phyloP scores from a whole-genome alignment of 2,797 vertebrate species.

The Artibeus lituratus region DNA sequence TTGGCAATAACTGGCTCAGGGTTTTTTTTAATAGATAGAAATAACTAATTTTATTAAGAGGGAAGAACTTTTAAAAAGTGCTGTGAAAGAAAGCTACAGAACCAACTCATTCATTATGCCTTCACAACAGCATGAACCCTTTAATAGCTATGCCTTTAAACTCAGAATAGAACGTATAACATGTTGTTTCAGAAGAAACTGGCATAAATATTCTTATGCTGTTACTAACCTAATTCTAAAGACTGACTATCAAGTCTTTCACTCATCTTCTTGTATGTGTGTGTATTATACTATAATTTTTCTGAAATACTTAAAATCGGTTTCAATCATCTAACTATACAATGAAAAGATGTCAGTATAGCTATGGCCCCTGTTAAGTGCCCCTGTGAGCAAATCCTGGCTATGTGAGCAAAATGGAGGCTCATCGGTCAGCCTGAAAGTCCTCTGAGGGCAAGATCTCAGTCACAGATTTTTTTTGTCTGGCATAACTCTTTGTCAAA shows the following conservation, averaged over 20 bases:
- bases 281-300: neutral
- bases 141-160: neutral
- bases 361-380: neutral
- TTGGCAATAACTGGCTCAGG: neutral
- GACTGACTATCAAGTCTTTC: neutral
- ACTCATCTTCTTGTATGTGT: neutral
- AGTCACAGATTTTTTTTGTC: neutral
- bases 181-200: neutral
- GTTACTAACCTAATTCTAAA: neutral
- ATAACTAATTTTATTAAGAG: neutral
- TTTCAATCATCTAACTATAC: neutral
- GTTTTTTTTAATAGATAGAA: neutral
- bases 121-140: neutral
- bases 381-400: neutral
- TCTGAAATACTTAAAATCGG: neutral
- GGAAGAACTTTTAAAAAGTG: neutral
- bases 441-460: neutral
- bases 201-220: neutral
- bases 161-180: neutral
- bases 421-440: neutral
- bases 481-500: neutral
- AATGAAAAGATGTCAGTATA: neutral
- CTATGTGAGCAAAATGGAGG: neutral
- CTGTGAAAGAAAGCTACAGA: neutral
- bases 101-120: neutral